Percentiles rank a stretch among this genome's conserved stretches.
phyloP scores from a whole-genome alignment of 2,888 invertebrate genomes.

The Lasioglossum calceatum region DNA sequence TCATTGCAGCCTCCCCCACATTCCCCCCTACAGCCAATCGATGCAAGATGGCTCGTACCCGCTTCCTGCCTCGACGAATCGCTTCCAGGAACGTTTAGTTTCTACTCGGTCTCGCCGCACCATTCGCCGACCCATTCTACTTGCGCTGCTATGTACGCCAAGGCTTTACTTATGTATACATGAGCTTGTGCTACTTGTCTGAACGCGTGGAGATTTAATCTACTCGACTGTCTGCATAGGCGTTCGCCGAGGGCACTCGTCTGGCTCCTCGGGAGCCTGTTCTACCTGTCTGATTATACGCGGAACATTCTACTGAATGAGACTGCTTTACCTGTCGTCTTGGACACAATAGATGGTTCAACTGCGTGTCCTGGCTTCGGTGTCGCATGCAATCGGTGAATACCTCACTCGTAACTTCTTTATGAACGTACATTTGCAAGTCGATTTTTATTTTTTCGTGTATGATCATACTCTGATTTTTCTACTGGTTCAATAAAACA shows the following conservation, averaged over 20 bases:
- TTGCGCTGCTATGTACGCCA: not conserved
- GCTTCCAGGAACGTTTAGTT: not conserved
- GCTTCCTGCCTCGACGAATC: not conserved
- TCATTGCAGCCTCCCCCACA: not conserved
- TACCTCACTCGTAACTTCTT: not conserved
- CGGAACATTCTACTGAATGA: not conserved
- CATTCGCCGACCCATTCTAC: not conserved
- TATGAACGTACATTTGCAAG: not conserved
- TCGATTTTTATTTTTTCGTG: not conserved
- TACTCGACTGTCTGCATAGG: not conserved
- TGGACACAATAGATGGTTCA: not conserved
- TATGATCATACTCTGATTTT: not conserved
- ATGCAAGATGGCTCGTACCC: not conserved
- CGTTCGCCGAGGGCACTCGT: not conserved
- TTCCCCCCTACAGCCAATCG: not conserved
- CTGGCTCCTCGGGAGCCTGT: not conserved
- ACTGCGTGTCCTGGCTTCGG: not conserved
- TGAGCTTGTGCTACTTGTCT: not conserved
- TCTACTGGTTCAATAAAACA: not conserved
- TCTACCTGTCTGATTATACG: not conserved
- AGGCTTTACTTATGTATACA: conserved; percentile 3
- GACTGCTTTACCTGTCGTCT: not conserved
- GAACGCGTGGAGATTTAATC: conserved; percentile 4
- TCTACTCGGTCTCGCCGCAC: not conserved
- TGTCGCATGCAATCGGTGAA: not conserved